phyloP scores from a whole-genome alignment of 2,797 vertebrate species.

The Enteromius paludinosus region DNA sequence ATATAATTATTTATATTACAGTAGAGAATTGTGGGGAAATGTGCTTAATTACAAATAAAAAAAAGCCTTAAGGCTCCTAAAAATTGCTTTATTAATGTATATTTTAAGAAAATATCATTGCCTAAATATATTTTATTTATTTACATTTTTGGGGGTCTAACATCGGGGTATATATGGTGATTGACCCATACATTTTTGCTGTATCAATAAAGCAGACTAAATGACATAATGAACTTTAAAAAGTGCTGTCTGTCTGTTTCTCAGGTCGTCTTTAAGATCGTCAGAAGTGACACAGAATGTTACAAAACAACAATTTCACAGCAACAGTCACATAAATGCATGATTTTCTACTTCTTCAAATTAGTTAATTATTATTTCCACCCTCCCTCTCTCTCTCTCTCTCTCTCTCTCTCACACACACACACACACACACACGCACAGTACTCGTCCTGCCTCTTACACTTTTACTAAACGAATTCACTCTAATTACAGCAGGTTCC shows the following conservation, averaged over 20 bases:
- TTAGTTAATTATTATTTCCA: neutral
- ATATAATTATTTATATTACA: too few species aligned
- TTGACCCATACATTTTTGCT: neutral
- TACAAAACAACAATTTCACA: neutral
- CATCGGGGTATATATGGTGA: neutral
- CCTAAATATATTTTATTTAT: too few species aligned
- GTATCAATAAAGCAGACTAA: neutral
- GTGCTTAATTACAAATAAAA: neutral
- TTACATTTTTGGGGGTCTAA: neutral
- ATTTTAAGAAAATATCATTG: too few species aligned
- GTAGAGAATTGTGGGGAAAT: neutral
- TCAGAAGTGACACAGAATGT: neutral
- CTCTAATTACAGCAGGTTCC: constrained; percentile 12
- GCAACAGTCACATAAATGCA: neutral
- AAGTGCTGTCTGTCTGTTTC: neutral
- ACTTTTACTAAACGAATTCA: neutral
- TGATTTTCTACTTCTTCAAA: neutral
- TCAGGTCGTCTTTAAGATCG: neutral
- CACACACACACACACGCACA: neutral
- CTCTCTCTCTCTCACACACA: neutral
- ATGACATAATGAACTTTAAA: neutral
- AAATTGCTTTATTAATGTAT: neutral
- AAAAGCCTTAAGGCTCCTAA: neutral
- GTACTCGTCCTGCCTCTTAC: neutral
- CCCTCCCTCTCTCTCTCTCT: neutral